These are phyloP conservation scores for Dichetophora obliterata DNA, from an alignment of 2,888 invertebrate genomes.

Conservation along the genomic window DNA sequence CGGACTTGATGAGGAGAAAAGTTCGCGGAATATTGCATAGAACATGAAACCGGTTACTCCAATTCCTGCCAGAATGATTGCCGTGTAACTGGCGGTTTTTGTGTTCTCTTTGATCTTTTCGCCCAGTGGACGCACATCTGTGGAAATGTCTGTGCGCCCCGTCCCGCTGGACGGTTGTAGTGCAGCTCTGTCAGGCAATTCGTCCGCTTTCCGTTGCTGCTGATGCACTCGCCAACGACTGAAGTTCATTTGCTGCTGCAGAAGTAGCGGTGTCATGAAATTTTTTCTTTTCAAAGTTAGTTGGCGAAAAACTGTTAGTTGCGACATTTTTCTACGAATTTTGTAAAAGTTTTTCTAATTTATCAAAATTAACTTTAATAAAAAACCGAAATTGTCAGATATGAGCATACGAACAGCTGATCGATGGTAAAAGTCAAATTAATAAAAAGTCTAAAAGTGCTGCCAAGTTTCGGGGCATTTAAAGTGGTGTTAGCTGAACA, in stretches of 20 bases:
- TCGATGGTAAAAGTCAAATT: not conserved
- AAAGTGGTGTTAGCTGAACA: too few species aligned
- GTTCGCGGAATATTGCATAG: constrained; percentile 85
- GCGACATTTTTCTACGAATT: constrained; percentile 51
- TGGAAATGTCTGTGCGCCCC: constrained; percentile 59
- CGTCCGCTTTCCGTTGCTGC: constrained; percentile 35
- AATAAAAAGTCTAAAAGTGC: not conserved
- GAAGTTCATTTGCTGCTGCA: constrained; percentile 37
- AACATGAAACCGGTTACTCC: constrained; percentile 87
- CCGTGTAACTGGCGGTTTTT: constrained; percentile 88
- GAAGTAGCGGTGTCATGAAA: constrained; percentile 37
- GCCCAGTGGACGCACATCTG: constrained; percentile 76
- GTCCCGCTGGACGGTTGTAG: constrained; percentile 35
- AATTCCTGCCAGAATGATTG: constrained; percentile 84
- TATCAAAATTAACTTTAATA: not conserved
- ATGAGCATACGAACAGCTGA: not conserved
- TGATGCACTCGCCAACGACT: constrained; percentile 39
- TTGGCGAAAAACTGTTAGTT: constrained; percentile 56
- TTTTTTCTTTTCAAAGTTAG: constrained; percentile 48
- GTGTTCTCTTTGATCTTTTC: constrained; percentile 91
- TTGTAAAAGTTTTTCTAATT: constrained; percentile 6
- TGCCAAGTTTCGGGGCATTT: not conserved
- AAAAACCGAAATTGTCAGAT: not conserved
- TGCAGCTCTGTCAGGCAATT: not conserved
- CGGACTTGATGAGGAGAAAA: constrained; percentile 90